Percentiles rank a stretch among this genome's conserved stretches.
Evolutionary conservation across 2,113 vertebrate species (phyloP).

Genomic region (Pyrgilauda ruficollis): DNA sequence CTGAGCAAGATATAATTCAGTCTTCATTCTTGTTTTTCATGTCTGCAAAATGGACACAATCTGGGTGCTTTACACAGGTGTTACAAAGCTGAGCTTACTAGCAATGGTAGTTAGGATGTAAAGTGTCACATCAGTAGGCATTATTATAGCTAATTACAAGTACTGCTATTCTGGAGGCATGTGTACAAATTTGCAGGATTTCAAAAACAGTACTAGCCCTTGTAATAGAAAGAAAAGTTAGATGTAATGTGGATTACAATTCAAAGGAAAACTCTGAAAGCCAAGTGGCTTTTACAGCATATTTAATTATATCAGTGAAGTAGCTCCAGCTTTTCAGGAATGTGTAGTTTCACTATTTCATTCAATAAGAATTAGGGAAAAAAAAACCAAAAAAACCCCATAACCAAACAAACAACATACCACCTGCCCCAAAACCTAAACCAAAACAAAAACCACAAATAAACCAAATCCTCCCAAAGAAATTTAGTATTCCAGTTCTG

Average conservation of each 20-base stretch:
- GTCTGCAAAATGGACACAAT: not conserved
- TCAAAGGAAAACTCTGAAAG: not conserved
- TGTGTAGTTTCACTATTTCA: not conserved
- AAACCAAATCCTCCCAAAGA: not conserved
- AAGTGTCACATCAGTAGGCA: not conserved
- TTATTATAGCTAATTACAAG: not conserved
- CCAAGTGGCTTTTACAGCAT: not conserved
- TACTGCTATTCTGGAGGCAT: not conserved
- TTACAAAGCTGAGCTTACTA: not conserved
- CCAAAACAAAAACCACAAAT: not conserved
- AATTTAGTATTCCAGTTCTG: not conserved
- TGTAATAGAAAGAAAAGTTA: not conserved
- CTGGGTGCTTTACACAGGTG: not conserved
- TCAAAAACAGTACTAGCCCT: not conserved
- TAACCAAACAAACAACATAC: not conserved
- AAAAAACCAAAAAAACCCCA: not conserved
- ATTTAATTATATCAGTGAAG: not conserved
- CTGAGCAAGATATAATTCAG: not conserved
- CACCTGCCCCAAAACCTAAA: not conserved
- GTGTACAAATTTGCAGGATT: not conserved
- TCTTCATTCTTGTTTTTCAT: not conserved
- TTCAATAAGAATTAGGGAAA: not conserved
- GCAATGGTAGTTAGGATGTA: not conserved
- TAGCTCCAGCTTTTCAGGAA: not conserved
- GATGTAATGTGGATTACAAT: not conserved